A percentile compares a stretch with the other conserved stretches of the same genome.
These are phyloP conservation scores for Hippasteria phrygiana DNA, from an alignment of 53 echinoderm and acorn worm genomes.

Conservation along the genomic window DNA sequence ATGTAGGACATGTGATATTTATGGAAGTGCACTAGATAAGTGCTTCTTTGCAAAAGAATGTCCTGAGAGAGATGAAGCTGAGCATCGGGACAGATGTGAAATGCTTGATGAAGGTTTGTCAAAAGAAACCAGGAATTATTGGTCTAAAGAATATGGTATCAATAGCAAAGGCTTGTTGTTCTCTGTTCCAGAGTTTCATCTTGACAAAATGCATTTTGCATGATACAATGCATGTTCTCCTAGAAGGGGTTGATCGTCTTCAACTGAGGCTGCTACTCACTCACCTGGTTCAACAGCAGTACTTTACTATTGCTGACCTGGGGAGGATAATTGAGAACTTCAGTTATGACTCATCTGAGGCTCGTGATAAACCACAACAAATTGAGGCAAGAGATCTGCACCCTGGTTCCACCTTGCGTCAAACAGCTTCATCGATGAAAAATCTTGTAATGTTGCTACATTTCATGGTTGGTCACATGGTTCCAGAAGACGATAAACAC, in stretches of 20 bases:
- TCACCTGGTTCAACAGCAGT: background rate
- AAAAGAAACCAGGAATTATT: background rate
- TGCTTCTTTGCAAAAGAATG: conserved; percentile 3
- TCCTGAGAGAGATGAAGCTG: conserved; percentile 45
- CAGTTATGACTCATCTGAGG: background rate
- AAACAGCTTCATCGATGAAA: conserved; percentile 32
- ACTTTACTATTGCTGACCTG: background rate
- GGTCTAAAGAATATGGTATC: background rate
- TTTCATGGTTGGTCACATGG: conserved; percentile 18
- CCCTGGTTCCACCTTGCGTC: background rate
- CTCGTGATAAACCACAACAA: background rate
- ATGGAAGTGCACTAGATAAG: conserved; percentile 16
- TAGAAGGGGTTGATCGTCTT: background rate
- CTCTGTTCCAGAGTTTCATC: conserved; percentile 9
- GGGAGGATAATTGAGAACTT: background rate
- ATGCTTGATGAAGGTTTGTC: background rate
- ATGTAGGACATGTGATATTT: conserved; percentile 49
- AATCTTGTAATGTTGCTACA: conserved; percentile 16
- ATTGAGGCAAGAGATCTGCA: background rate
- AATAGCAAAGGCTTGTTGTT: background rate
- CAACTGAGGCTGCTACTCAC: background rate
- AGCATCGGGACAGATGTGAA: conserved; percentile 61
- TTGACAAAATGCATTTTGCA: conserved; percentile 8
- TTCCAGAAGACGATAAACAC: background rate
- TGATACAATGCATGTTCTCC: conserved; percentile 31